Base-by-base conservation (phyloP, 1,140 invertebrate species). In the Papilio xuthus region DNA sequence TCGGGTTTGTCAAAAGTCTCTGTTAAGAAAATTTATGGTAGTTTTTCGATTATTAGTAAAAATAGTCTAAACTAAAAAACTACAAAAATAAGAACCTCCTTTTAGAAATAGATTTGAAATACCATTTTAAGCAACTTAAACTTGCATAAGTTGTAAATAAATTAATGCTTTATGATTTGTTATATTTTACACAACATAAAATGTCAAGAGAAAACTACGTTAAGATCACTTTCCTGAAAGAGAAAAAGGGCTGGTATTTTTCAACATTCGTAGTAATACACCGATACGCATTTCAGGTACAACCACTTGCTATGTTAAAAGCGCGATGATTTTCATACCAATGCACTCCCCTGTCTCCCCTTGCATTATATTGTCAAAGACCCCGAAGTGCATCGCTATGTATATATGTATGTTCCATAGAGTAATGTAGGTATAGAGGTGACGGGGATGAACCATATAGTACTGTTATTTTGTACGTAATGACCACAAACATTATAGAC, bases 281-380 rank as follows among this genome's bases (percentile, higher is more conserved):
- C 50, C 26, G 23, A 73, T 73, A 73, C 23, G 41, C 28, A 56
- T 26, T 26, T 28, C 47, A 42, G 70, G 41, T 72, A 72, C 41
- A 74, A 50, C 74, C 78, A 84, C 80, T 80, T 67, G 47, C 76
- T 73, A 78, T 84, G 83, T 82, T 83, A 83, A 84, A 84, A 85
- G 85, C 81, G 87, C 86, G 87, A 89, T 86, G 86, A 86, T 87
- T 89, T 90, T 87, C 86, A 87, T 82, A 82, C 83, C 76, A 71
- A 73, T 85, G 82, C 83, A 79, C 82, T 80, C 79, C 81, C 81
- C 78, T 80, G 79, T 81, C 80, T 81, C 82, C 81, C 83, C 81
- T 56, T 53, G 78, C 73, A 82, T 84, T 81, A 84, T 84, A 83
- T 81, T 82, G 77, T 80, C 81, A 81, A 83, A 82, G 80, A 75